These are phyloP conservation scores for Leptinotarsa texana DNA, from an alignment of 1,140 invertebrate genomes.

Conservation along the genomic window DNA sequence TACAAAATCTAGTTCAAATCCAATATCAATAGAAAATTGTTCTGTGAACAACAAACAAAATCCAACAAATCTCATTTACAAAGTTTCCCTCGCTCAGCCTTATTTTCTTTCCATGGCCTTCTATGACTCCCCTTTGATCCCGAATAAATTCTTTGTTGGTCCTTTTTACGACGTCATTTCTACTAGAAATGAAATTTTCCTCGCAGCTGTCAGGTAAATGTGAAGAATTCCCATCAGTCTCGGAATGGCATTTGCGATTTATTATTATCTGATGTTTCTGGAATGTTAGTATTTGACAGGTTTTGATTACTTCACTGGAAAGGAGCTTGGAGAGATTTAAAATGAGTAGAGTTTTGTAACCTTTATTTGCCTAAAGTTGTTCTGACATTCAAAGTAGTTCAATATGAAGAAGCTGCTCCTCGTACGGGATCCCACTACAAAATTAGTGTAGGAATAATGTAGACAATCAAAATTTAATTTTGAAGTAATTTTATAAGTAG, in stretches of 20 bases:
- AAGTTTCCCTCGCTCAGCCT: slow-evolving; percentile 34
- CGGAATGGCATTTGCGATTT: slow-evolving; percentile 34
- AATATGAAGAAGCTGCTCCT: too few species aligned
- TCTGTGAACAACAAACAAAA: slow-evolving; percentile 41
- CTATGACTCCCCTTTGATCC: slow-evolving; percentile 27
- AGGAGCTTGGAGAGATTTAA: too few species aligned
- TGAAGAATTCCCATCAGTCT: slow-evolving; percentile 40
- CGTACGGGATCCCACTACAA: too few species aligned
- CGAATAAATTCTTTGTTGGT: slow-evolving; percentile 39
- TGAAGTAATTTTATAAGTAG: too few species aligned
- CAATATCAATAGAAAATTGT: slow-evolving; percentile 11
- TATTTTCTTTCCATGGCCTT: slow-evolving; percentile 3
- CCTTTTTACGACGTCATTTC: slow-evolving; percentile 40
- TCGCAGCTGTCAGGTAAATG: slow-evolving; percentile 44
- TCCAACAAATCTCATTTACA: slow-evolving; percentile 45
- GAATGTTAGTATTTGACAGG: slow-evolving; percentile 21
- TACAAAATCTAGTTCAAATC: slow-evolving; percentile 22
- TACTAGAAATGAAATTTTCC: slow-evolving; percentile 42
- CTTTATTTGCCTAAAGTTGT: too few species aligned
- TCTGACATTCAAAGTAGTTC: too few species aligned
- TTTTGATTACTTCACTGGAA: background rate
- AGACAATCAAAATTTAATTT: too few species aligned
- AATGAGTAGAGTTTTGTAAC: too few species aligned
- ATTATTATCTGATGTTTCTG: slow-evolving; percentile 34
- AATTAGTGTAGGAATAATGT: too few species aligned